Percentiles rank a stretch among this genome's conserved stretches.
Conservation (phyloP, 2,888 invertebrate genomes). For the Caenorhabditis becei region DNA sequence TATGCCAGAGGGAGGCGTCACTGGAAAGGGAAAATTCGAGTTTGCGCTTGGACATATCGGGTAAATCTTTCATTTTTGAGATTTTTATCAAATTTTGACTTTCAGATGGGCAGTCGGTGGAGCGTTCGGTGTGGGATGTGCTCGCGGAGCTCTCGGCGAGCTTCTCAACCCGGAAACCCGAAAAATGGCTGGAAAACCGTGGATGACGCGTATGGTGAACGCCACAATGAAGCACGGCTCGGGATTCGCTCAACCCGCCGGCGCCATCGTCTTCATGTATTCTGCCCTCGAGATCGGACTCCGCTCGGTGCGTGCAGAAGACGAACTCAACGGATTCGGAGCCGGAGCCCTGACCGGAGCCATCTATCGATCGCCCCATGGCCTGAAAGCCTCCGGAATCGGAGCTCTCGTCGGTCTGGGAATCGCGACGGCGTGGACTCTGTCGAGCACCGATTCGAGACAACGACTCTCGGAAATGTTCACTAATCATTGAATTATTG, state of each 20-base stretch:
- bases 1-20: conserved; percentile 78
- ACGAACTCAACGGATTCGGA: conserved; percentile 78
- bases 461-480: conserved; percentile 76
- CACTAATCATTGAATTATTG: conserved; percentile 40
- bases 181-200: conserved; percentile 77
- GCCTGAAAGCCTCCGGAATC: conserved; percentile 73
- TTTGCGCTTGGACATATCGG: conserved; percentile 81
- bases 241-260: conserved; percentile 79
- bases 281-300: conserved; percentile 78
- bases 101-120: conserved; percentile 76
- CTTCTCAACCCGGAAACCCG: conserved; percentile 77
- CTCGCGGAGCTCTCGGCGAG: conserved; percentile 78
- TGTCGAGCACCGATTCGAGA: conserved; percentile 76
- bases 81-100: neutral
- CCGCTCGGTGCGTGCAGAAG: conserved; percentile 74
- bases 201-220: conserved; percentile 80
- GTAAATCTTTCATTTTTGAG: conserved; percentile 66
- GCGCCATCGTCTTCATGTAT: conserved; percentile 78
- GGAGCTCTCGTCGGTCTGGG: conserved; percentile 73
- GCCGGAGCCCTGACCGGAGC: conserved; percentile 81
- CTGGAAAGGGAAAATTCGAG: conserved; percentile 80
- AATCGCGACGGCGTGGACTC: conserved; percentile 74
- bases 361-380: conserved; percentile 79
- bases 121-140: conserved; percentile 77
- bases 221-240: conserved; percentile 80